Percentiles rank a stretch among this genome's conserved stretches.
Evolutionary conservation across 2,797 vertebrate genomes (phyloP).

Genomic region (Yasuhikotakia modesta): DNA sequence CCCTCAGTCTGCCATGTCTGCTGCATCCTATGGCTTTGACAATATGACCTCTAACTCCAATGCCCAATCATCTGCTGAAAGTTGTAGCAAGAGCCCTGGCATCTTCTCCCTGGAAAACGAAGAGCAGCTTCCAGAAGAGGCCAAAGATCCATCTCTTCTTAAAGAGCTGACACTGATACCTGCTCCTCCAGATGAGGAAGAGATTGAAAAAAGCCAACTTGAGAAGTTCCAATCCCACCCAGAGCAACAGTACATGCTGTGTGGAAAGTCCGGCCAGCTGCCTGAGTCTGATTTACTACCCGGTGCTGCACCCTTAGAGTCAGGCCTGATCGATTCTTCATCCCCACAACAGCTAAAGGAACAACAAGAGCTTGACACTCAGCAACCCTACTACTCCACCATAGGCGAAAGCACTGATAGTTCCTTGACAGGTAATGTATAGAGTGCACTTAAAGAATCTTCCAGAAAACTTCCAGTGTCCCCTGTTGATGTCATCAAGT

Average conservation of each 20-base stretch:
- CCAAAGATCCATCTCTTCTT: conserved; percentile 66
- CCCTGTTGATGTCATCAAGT: conserved; percentile 53
- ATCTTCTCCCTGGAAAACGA: conserved; percentile 79
- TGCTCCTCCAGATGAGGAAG: conserved; percentile 16
- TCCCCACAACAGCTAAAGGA: conserved; percentile 60
- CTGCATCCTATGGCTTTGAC: conserved; percentile 77
- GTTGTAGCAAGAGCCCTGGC: conserved; percentile 77
- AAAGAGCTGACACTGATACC: conserved; percentile 55
- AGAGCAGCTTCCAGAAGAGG: conserved; percentile 73
- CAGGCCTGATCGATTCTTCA: conserved; percentile 29
- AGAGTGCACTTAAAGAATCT: conserved; percentile 55
- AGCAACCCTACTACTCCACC: conserved; percentile 76
- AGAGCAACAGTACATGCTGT: conserved; percentile 74
- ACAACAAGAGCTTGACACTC: conserved; percentile 62
- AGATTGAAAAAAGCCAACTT: conserved; percentile 25
- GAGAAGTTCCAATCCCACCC: conserved; percentile 40
- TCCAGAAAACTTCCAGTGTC: conserved; percentile 54
- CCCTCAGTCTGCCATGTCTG: conserved; percentile 74
- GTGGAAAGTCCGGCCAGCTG: conserved; percentile 61
- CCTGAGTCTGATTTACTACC: conserved; percentile 8
- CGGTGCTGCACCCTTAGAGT: conserved; percentile 44
- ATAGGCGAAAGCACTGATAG: conserved; percentile 80
- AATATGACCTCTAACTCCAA: conserved; percentile 76
- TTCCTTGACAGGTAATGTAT: conserved; percentile 83
- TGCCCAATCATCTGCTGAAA: conserved; percentile 76